Evolutionary conservation across 53 echinoderm and acorn worm species (phyloP).

Genomic region (Mesocentrotus franciscanus): DNA sequence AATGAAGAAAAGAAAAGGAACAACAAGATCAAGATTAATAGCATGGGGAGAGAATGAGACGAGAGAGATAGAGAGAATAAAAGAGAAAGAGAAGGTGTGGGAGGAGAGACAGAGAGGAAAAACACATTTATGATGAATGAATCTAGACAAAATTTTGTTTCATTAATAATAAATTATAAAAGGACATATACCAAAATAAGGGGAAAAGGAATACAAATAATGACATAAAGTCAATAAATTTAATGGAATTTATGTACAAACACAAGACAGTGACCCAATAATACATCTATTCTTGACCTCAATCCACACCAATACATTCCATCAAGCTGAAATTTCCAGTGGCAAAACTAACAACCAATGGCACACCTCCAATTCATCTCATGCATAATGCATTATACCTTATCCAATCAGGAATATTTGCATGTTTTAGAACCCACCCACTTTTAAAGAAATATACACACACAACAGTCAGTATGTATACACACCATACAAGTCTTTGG

Average conservation of each 20-base stretch:
- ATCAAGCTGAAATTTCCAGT: background rate
- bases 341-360: constrained; percentile 6
- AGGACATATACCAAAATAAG: background rate
- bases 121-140: background rate
- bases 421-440: background rate
- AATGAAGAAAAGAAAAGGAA: background rate
- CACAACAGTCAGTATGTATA: background rate
- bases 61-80: background rate
- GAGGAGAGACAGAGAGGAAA: background rate
- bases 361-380: background rate
- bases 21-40: background rate
- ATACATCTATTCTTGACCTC: background rate
- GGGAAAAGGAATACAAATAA: background rate
- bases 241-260: no score
- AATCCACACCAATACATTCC: background rate
- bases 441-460: background rate
- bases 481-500: background rate
- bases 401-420: background rate
- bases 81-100: background rate
- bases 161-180: background rate
- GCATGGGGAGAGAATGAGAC: background rate
- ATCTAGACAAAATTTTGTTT: background rate
- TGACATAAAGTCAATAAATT: no score
- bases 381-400: constrained; percentile 4
- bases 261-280: no score